Conservation (phyloP, 2,888 invertebrate genomes). For the Podotricha telesiphe region DNA sequence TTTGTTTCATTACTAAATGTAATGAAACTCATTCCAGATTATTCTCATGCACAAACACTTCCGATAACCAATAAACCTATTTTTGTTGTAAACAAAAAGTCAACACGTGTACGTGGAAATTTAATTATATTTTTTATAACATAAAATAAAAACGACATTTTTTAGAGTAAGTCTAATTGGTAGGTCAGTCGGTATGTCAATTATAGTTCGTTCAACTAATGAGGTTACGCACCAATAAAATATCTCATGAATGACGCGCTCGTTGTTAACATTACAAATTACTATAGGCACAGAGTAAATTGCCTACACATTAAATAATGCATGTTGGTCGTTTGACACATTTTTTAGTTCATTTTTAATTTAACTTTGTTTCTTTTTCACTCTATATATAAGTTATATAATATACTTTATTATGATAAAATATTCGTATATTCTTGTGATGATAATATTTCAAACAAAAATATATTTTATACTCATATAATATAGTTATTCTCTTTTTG, state of each 20-base stretch:
- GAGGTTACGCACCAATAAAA: conserved; percentile 66
- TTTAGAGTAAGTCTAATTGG: conserved; percentile 64
- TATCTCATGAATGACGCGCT: conserved; percentile 48
- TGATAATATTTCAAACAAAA: too few species aligned
- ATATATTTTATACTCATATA: too few species aligned
- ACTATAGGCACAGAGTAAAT: conserved; percentile 42
- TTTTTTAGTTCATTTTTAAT: background rate
- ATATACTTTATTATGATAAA: too few species aligned
- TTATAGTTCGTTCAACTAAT: conserved; percentile 79
- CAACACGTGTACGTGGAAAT: background rate
- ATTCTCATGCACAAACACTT: background rate
- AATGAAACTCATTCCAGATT: background rate
- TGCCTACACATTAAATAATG: conserved; percentile 33
- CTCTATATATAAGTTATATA: too few species aligned
- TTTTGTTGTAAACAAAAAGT: background rate
- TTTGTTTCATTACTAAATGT: background rate
- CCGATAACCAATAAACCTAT: background rate
- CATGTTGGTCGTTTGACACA: conserved; percentile 1
- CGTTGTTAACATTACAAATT: conserved; percentile 40
- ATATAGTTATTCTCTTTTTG: too few species aligned
- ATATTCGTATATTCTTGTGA: too few species aligned
- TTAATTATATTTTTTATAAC: background rate
- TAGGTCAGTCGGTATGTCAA: conserved; percentile 82
- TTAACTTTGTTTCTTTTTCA: background rate
- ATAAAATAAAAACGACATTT: conserved; percentile 5